These are phyloP conservation scores for zebrafish (Danio rerio) DNA, from an alignment of 2,113 vertebrate species.

Conservation along the genomic window DNA sequence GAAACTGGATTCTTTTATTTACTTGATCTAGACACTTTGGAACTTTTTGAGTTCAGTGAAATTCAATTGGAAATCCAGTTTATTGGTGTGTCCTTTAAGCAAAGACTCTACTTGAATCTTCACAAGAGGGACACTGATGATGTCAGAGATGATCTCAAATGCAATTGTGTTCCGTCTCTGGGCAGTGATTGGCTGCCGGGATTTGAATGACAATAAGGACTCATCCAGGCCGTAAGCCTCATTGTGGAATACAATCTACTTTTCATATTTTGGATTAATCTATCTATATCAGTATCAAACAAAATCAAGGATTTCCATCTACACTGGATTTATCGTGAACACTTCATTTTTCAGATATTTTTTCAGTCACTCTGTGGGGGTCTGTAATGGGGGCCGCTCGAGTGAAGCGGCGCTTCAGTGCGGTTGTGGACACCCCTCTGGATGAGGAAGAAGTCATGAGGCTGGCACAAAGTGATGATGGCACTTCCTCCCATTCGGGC, in stretches of 20 bases:
- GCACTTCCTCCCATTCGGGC: slow-evolving; percentile 64
- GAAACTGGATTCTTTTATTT: slow-evolving; percentile 21
- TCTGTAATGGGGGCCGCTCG: slow-evolving; percentile 76
- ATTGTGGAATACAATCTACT: background rate
- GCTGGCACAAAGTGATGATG: slow-evolving; percentile 76
- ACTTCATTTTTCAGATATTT: background rate
- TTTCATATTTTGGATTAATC: background rate
- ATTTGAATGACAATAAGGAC: slow-evolving; percentile 23
- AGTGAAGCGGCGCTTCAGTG: slow-evolving; percentile 80
- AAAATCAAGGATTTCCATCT: too few relatives aligned
- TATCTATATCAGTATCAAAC: background rate
- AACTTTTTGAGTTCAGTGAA: slow-evolving; percentile 16
- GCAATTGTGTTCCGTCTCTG: slow-evolving; percentile 31
- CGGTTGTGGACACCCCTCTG: slow-evolving; percentile 77
- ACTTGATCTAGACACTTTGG: background rate
- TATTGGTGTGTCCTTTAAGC: background rate
- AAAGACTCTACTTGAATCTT: background rate
- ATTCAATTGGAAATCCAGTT: background rate
- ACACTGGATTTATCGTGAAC: background rate
- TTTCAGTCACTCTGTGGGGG: background rate
- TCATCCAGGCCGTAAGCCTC: slow-evolving; percentile 4
- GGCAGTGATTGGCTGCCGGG: slow-evolving; percentile 31
- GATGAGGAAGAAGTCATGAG: slow-evolving; percentile 82
- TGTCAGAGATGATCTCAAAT: slow-evolving; percentile 40
- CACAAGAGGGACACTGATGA: slow-evolving; percentile 1